Evolutionary conservation across 2,113 vertebrate species (phyloP).

Genomic region (Acanthochromis polyacanthus): DNA sequence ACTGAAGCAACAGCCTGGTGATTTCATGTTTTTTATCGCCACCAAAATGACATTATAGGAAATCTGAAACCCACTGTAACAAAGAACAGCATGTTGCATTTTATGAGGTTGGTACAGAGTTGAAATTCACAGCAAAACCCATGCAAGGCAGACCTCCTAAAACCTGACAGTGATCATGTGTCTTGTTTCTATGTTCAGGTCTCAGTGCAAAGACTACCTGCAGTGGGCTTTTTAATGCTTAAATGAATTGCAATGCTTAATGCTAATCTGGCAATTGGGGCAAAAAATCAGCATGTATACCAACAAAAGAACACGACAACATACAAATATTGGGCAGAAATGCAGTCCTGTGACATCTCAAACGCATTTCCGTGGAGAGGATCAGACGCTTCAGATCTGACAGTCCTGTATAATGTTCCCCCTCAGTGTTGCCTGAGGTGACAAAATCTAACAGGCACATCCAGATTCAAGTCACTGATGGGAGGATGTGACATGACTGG

Average conservation of each 20-base stretch:
- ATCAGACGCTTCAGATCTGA: conserved; percentile 32
- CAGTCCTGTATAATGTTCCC: conserved; percentile 8
- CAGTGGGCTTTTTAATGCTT: too few species aligned
- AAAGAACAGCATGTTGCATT: background rate
- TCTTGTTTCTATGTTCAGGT: too few species aligned
- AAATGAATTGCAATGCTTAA: too few species aligned
- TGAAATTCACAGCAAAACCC: background rate
- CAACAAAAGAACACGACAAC: too few species aligned
- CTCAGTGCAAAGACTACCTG: too few species aligned
- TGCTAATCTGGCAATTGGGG: background rate
- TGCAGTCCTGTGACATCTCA: background rate
- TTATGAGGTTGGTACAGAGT: background rate
- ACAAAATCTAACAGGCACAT: conserved; percentile 36
- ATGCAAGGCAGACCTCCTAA: too few species aligned
- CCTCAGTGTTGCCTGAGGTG: conserved; percentile 33
- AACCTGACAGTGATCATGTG: too few species aligned
- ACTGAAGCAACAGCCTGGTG: too few species aligned
- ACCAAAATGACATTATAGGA: background rate
- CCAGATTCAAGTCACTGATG: conserved; percentile 33
- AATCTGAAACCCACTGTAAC: background rate
- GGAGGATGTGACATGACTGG: conserved; percentile 30
- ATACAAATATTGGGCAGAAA: background rate
- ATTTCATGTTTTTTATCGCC: too few species aligned
- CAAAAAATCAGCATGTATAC: background rate
- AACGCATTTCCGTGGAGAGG: background rate